Conservation (phyloP, 1,140 invertebrate species). For the Lepidurus couesii region DNA sequence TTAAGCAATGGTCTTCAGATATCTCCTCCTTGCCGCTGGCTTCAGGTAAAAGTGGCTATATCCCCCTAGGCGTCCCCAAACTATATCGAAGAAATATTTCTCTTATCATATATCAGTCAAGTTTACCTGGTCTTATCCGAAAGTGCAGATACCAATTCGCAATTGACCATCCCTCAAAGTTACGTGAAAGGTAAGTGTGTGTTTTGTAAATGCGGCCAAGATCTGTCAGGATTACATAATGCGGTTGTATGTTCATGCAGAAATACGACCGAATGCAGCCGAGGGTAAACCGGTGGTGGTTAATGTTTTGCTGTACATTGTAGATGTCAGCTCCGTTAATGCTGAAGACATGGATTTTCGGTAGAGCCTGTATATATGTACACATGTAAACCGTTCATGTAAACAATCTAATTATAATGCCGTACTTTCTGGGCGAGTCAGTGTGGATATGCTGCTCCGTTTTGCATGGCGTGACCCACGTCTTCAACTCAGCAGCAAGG, state of each 20-base stretch:
- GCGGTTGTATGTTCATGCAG: not conserved
- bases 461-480: slow-evolving; percentile 72
- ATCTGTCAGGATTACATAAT: not conserved
- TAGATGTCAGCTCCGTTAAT: slow-evolving; percentile 78
- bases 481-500: slow-evolving; percentile 62
- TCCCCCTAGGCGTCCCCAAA: not conserved
- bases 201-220: not conserved
- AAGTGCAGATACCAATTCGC: slow-evolving; percentile 49
- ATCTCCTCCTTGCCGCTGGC: not conserved
- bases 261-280: slow-evolving; percentile 57
- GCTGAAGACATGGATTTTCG: slow-evolving; percentile 81
- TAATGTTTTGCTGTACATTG: slow-evolving; percentile 69
- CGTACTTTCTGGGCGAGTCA: slow-evolving; percentile 42
- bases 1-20: not conserved
- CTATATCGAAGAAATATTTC: not conserved
- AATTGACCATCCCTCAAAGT: slow-evolving; percentile 59
- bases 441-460: slow-evolving; percentile 76
- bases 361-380: slow-evolving; percentile 47
- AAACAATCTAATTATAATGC: not conserved
- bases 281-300: slow-evolving; percentile 62
- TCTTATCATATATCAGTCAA: not conserved
- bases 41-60: not conserved
- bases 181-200: slow-evolving; percentile 64
- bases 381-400: not conserved
- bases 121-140: not conserved